Evolutionary conservation across 2,797 vertebrate genomes (phyloP), one percentile per base, ranked within the genome.

Genomic region (Ataeniobius toweri): DNA sequence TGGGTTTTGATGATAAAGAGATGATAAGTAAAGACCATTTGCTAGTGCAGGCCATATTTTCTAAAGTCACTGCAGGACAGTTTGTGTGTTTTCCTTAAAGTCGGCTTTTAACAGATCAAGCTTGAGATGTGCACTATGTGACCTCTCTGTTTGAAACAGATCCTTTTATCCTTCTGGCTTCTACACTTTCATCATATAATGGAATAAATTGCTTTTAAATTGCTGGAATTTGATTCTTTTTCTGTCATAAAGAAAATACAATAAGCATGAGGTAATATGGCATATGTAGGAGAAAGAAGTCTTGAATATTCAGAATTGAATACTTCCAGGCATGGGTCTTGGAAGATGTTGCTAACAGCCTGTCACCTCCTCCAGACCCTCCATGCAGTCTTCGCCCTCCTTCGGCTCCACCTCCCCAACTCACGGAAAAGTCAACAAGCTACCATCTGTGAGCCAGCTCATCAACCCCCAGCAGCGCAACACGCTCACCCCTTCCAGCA

Each of bases 381-480:
- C 97, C 2, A 95, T 99, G 94, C 96, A 96, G 80, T 95, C 96
- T 0, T 98, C 98, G 90, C 90, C 96, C 24, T 91, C 95, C 0
- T 99, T 95, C 0, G 97, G 97, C 74, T 97, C 97, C 92, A 96
- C 73, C 91, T 99, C 98, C 44, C 98, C 98, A 0, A 97, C 98
- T 0, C 97, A 98, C 44, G 94, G 95, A 89, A 99, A 99, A 90
- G 96, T 99, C 95, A 99, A 99, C 96, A 99, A 99, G 93, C 95
- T 99, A 81, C 98, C 98, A 28, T 99, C 98, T 0, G 98, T 99
- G 95, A 99, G 98, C 92, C 98, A 99, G 93, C 97, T 99, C 61
- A 99, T 99, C 92, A 99, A 99, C 94, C 98, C 97, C 22, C 98
- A 99, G 91, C 98, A 99, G 94, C 97, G 98, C 86, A 99, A 97